These are phyloP conservation scores for Callaeas wilsoni DNA, from an alignment of 2,113 vertebrate genomes.

Conservation along the genomic window DNA sequence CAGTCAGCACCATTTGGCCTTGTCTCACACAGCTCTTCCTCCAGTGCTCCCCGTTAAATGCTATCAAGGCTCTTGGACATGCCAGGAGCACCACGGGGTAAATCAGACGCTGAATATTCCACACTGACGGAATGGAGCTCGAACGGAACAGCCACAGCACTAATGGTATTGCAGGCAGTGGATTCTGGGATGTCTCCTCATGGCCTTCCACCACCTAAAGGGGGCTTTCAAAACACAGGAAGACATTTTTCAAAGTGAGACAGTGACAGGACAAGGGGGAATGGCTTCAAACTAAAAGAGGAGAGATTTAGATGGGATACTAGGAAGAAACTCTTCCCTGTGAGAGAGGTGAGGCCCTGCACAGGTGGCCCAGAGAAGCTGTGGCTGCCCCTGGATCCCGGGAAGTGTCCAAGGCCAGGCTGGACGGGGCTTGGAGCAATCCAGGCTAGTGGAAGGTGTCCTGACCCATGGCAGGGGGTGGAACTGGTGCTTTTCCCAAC, in stretches of 20 bases:
- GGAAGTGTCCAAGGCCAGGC: background rate
- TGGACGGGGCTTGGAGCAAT: rapidly evolving
- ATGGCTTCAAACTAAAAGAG: background rate
- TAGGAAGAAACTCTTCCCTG: background rate
- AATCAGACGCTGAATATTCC: background rate
- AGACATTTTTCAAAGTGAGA: background rate
- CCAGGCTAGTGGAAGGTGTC: background rate
- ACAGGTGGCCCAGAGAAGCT: background rate
- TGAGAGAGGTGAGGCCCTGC: rapidly evolving
- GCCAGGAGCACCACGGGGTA: background rate
- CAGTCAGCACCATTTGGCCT: background rate
- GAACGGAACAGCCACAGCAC: background rate
- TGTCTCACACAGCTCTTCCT: background rate
- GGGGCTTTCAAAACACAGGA: background rate
- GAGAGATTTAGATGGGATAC: background rate
- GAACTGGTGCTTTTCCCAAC: background rate
- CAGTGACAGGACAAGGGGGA: background rate
- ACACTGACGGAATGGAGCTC: rapidly evolving
- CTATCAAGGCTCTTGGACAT: background rate
- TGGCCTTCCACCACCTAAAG: background rate
- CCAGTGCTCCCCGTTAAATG: background rate
- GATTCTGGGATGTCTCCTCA: background rate
- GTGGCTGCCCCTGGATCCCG: background rate
- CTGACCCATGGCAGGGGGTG: background rate
- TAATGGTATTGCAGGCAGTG: rapidly evolving